A percentile compares a stretch with the other conserved stretches of the same genome.
Evolutionary conservation across 2,888 invertebrate genomes (phyloP).

Genomic region (Coleophora flavipennella): DNA sequence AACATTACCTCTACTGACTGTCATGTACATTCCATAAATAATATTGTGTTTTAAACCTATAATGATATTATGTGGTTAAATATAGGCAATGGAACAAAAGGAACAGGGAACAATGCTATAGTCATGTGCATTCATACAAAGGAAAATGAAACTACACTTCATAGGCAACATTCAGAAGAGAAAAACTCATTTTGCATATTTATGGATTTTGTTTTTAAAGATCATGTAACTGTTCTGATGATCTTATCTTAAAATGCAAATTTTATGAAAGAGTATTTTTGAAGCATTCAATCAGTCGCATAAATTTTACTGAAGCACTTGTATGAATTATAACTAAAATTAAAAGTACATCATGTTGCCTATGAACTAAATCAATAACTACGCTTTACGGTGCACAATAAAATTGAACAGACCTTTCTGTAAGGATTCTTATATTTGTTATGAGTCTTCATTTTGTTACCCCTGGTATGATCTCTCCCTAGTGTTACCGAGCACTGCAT

Average conservation of each 20-base stretch:
- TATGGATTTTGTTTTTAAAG: too few species aligned
- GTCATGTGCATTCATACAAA: slow-evolving; percentile 34
- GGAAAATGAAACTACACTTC: slow-evolving; percentile 34
- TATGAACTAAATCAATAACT: slow-evolving; percentile 23
- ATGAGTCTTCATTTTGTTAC: slow-evolving; percentile 63
- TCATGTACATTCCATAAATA: too few species aligned
- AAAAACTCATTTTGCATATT: too few species aligned
- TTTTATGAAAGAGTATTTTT: too few species aligned
- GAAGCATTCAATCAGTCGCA: too few species aligned
- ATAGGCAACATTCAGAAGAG: slow-evolving; percentile 41
- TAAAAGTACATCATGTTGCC: slow-evolving; percentile 32
- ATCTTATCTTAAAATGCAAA: too few species aligned
- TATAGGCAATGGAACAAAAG: slow-evolving; percentile 46
- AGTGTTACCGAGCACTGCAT: slow-evolving; percentile 65
- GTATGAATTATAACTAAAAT: neutral
- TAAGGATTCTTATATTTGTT: slow-evolving; percentile 62
- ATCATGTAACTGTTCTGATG: too few species aligned
- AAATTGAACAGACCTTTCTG: slow-evolving; percentile 53
- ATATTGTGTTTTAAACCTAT: slow-evolving; percentile 14
- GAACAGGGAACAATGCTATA: slow-evolving; percentile 35
- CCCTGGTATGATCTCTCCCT: slow-evolving; percentile 55
- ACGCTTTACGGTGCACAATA: slow-evolving; percentile 17
- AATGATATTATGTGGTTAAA: slow-evolving; percentile 24
- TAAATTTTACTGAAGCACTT: too few species aligned
- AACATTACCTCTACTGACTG: too few species aligned